A percentile compares a stretch with the other conserved stretches of the same genome.
Conservation (phyloP, 2,113 vertebrate genomes). For the Myotis brandtii region DNA sequence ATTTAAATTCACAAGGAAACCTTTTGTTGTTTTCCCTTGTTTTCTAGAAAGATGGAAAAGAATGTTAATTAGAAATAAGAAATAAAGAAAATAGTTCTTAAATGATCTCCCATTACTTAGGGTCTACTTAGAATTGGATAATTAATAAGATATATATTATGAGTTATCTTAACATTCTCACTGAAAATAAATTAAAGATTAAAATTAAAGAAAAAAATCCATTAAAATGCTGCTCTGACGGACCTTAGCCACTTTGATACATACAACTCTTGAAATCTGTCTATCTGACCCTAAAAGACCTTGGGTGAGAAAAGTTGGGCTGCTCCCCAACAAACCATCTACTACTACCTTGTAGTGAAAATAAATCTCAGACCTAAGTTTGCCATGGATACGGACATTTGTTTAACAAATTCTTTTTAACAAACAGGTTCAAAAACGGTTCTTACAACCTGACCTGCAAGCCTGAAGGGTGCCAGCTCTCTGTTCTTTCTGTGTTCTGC, state of each 20-base stretch:
- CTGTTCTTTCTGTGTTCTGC: neutral
- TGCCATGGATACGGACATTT: neutral
- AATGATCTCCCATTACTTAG: neutral
- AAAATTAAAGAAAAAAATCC: neutral
- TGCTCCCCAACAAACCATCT: neutral
- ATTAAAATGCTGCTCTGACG: neutral
- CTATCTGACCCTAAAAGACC: neutral
- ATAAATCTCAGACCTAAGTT: neutral
- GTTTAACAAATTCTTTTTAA: constrained; percentile 13
- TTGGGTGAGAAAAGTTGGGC: neutral
- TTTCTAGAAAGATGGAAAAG: neutral
- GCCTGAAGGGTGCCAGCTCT: neutral
- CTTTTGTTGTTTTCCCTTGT: neutral
- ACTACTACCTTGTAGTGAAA: neutral
- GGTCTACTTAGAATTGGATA: neutral
- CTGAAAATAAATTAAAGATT: constrained; percentile 33
- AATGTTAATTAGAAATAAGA: constrained; percentile 18
- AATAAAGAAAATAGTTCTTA: neutral
- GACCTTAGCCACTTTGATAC: neutral
- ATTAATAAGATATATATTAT: neutral
- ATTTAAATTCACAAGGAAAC: neutral
- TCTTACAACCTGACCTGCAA: neutral
- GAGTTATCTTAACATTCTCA: neutral
- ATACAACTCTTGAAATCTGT: neutral
- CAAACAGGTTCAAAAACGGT: neutral